A percentile compares a stretch with the other conserved stretches of the same genome.
Evolutionary conservation across 1,140 invertebrate species (phyloP).

Genomic region (Pseudomyrmex cubaensis): DNA sequence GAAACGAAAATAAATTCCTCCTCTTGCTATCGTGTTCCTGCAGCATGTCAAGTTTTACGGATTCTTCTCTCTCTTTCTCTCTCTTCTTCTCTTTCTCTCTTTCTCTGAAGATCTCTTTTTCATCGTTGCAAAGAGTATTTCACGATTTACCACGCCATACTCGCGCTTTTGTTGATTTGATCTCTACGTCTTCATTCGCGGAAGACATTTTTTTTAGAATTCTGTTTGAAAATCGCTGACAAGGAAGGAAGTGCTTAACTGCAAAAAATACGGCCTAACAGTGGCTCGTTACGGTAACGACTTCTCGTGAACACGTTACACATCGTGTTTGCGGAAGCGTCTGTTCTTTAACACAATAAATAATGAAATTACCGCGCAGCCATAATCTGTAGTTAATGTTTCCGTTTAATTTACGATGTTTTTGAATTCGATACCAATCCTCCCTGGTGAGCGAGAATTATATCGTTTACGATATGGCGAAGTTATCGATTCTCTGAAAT

Average conservation of each 20-base stretch:
- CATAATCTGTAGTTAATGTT: slow-evolving; percentile 14
- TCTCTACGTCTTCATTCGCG: slow-evolving; percentile 24
- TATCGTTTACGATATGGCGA: slow-evolving; percentile 29
- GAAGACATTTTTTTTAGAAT: no score
- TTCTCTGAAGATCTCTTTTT: not conserved
- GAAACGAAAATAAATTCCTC: slow-evolving; percentile 38
- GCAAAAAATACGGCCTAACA: slow-evolving; percentile 21
- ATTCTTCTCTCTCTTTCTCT: no score
- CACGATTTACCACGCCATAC: not conserved
- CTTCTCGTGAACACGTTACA: not conserved
- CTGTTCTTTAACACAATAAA: slow-evolving; percentile 21
- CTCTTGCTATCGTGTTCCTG: not conserved
- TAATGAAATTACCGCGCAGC: slow-evolving; percentile 17
- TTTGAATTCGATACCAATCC: slow-evolving; percentile 21
- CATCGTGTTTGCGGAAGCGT: slow-evolving; percentile 35
- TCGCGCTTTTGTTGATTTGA: not conserved
- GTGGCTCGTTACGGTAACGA: slow-evolving; percentile 21
- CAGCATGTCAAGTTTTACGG: no score
- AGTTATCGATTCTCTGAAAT: not conserved
- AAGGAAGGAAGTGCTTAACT: not conserved
- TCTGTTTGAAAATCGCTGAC: not conserved
- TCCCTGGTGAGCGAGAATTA: not conserved
- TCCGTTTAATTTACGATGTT: slow-evolving; percentile 46
- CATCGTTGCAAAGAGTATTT: not conserved
- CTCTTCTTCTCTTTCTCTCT: no score